Base-by-base conservation (phyloP, 2,797 vertebrate species). In the Lateolabrax maculatus region DNA sequence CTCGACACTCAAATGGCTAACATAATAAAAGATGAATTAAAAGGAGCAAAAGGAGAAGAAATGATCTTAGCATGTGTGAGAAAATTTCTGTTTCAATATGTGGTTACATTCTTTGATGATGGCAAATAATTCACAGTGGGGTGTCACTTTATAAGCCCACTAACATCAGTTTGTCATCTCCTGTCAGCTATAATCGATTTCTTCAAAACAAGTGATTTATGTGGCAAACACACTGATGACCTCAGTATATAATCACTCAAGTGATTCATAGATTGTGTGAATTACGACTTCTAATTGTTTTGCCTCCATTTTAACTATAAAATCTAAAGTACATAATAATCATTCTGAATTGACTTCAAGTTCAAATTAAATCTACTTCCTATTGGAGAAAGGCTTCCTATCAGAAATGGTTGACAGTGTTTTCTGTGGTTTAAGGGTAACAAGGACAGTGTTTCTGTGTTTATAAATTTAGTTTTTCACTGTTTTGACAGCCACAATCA, bases 1-100 rank as follows among this genome's bases (percentile, higher is more conserved):
- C 72, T 62, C 68, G 0, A 53, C 19, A 77, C 82, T 82, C 79
- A 80, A 89, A 83, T 84, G 90, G 87, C 85, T 81, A 85, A 86
- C 69, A 78, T 83, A 86, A 80, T 75, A 84, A 82, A 80, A 84
- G 75, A 81, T 77, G 75, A 80, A 87, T 76, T 73, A 71, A 84
- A 89, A 83, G 36, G 43, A 46, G 39, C 44, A 21, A 23, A 48
- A 43, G 25, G 44, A 64, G 64, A 41, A 44, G 71, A 77, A 80
- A 83, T 73, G 67, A 84, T 88, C 78, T 82, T 74, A 68, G 82
- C 61, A 37, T 82, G 83, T 80, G 62, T 82, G 73, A 81, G 72
- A 64, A 84, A 52, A 65, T 74, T 39, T 84, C 62, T 72, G 68
- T 84, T 88, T 70, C 71, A 34, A 71, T 60, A 16, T 73, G 67